Percentiles rank a stretch among this genome's conserved stretches.
Evolutionary conservation across 2,113 vertebrate species (phyloP).

Genomic region (Bothrops jararaca): DNA sequence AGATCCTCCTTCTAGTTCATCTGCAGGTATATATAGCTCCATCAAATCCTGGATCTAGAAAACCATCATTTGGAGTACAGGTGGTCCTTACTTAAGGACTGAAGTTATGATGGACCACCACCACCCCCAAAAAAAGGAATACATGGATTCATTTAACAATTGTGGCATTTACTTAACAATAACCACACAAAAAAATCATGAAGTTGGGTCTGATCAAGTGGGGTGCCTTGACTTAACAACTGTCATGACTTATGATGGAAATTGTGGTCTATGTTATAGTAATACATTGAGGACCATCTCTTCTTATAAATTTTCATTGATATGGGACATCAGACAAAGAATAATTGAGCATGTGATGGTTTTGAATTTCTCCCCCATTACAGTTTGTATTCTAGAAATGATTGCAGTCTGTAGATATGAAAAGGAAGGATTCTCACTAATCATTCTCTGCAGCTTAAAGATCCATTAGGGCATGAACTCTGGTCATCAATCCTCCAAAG

Average conservation of each 20-base stretch:
- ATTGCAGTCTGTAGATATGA: not conserved
- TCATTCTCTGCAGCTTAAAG: not conserved
- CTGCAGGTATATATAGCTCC: constrained; percentile 70
- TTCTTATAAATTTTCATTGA: not conserved
- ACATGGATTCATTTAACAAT: not conserved
- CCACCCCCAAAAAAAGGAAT: not conserved
- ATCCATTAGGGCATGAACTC: not conserved
- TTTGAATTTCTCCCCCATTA: not conserved
- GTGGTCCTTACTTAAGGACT: not conserved
- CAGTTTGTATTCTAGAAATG: not conserved
- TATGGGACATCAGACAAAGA: not conserved
- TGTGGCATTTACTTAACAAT: not conserved
- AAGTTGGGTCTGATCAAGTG: not conserved
- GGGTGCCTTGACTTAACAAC: not conserved
- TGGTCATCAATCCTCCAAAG: not conserved
- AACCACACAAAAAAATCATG: not conserved
- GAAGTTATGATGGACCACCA: not conserved
- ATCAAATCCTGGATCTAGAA: not conserved
- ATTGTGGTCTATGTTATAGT: not conserved
- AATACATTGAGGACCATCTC: not conserved
- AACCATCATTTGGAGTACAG: not conserved
- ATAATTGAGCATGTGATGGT: not conserved
- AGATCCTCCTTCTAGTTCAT: constrained; percentile 93
- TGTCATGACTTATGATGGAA: not conserved
- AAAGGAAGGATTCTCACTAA: not conserved